A percentile compares a stretch with the other conserved stretches of the same genome.
Conservation (phyloP, 2,113 vertebrate species). For the Crocuta crocuta region DNA sequence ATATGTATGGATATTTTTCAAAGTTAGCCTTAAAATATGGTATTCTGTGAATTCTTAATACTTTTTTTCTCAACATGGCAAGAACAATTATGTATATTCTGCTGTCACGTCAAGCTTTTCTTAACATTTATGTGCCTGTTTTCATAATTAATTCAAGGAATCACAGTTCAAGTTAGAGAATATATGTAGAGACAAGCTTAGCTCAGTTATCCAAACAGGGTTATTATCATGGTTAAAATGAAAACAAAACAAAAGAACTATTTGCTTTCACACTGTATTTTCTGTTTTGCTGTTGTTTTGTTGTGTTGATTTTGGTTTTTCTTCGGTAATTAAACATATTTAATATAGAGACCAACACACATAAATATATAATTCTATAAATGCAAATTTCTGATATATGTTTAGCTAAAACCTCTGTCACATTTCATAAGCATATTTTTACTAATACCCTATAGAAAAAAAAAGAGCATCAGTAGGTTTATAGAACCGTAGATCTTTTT, state of each 20-base stretch:
- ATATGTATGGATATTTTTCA: background rate
- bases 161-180: background rate
- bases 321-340: background rate
- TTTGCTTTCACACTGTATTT: background rate
- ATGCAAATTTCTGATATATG: background rate
- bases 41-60: background rate
- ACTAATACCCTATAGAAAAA: background rate
- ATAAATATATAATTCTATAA: background rate
- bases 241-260: background rate
- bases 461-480: background rate
- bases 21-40: background rate
- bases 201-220: rapidly evolving
- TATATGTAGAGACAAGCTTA: background rate
- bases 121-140: background rate
- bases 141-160: background rate
- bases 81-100: background rate
- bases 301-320: background rate
- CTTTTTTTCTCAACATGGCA: background rate
- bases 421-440: background rate
- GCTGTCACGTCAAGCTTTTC: background rate
- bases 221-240: background rate
- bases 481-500: background rate
- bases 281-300: background rate
- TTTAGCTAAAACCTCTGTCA: background rate
- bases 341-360: background rate